Percentiles rank a stretch among this genome's conserved stretches.
Evolutionary conservation across 2,113 vertebrate species (phyloP).

Genomic region (Muscicapa adusta): DNA sequence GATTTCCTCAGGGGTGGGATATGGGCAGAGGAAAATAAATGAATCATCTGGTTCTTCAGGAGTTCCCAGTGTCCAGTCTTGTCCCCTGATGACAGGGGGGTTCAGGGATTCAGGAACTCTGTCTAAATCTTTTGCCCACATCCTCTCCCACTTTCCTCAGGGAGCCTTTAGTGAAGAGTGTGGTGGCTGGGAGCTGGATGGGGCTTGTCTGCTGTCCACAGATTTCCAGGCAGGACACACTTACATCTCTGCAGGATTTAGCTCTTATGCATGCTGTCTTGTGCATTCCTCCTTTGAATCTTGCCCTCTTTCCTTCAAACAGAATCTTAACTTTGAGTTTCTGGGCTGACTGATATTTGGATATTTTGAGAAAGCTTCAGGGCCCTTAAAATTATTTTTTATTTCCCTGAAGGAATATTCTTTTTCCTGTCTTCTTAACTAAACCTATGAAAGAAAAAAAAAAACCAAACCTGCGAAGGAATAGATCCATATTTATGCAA

Average conservation of each 20-base stretch:
- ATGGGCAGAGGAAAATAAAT: neutral
- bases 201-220: neutral
- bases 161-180: neutral
- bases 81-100: neutral
- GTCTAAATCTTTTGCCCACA: neutral
- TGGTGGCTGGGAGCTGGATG: neutral
- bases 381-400: neutral
- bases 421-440: neutral
- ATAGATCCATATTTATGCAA: neutral
- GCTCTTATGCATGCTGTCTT: neutral
- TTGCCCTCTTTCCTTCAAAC: neutral
- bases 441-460: neutral
- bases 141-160: neutral
- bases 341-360: neutral
- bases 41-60: neutral
- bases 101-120: neutral
- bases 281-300: neutral
- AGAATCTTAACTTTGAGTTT: neutral
- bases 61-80: neutral
- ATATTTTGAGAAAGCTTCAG: neutral
- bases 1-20: neutral
- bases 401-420: neutral
- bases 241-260: neutral
- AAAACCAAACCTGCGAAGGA: neutral
- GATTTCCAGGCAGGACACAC: neutral